Evolutionary conservation across 1,140 invertebrate species (phyloP).

Genomic region (Scaptomyza hsui): DNA sequence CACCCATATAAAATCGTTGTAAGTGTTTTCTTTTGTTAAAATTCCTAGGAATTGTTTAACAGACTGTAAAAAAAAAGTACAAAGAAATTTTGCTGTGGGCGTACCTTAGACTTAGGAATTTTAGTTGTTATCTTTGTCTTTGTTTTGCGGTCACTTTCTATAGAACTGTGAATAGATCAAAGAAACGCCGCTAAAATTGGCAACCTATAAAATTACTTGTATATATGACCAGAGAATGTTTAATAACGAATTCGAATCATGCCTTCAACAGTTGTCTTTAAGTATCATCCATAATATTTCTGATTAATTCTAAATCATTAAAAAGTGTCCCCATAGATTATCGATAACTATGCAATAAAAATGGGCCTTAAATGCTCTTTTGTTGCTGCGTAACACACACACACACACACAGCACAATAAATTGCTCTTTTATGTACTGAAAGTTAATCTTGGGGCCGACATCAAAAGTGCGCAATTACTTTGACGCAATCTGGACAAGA

Average conservation of each 20-base stretch:
- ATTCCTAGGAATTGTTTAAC: too few relatives aligned
- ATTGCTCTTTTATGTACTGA: slow-evolving; percentile 18
- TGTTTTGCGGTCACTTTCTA: background rate
- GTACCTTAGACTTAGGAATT: too few relatives aligned
- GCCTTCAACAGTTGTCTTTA: background rate
- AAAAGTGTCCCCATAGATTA: slow-evolving; percentile 3
- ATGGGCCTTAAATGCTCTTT: slow-evolving; percentile 1
- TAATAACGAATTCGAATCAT: background rate
- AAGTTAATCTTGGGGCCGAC: slow-evolving; percentile 8
- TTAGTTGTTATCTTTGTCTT: too few relatives aligned
- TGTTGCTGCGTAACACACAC: too few relatives aligned
- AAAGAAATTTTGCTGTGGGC: too few relatives aligned
- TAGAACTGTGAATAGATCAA: background rate
- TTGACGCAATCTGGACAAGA: slow-evolving; percentile 44
- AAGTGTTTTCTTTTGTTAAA: too few relatives aligned
- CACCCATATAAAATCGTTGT: too few relatives aligned
- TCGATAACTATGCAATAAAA: slow-evolving; percentile 29
- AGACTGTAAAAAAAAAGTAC: too few relatives aligned
- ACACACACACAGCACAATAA: too few relatives aligned
- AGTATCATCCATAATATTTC: background rate
- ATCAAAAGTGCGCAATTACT: slow-evolving; percentile 32
- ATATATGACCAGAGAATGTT: background rate
- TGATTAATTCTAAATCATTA: background rate
- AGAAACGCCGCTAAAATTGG: background rate
- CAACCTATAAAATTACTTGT: background rate